These are phyloP conservation scores for Xestia c-nigrum DNA, from an alignment of 2,888 invertebrate genomes.

Conservation along the genomic window DNA sequence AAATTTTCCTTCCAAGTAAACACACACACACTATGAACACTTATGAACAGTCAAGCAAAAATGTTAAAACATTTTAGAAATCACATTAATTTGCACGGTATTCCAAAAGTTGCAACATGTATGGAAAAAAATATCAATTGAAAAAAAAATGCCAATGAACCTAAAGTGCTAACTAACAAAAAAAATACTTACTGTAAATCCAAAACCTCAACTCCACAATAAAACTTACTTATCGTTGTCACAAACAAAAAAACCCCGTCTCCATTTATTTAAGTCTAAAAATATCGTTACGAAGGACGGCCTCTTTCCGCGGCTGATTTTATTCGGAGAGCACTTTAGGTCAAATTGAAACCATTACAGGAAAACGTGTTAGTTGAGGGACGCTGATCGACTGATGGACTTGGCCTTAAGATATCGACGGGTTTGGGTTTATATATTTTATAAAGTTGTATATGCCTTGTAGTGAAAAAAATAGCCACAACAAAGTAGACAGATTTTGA, in stretches of 20 bases:
- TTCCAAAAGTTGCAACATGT: not conserved
- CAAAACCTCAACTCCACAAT: conserved; percentile 1
- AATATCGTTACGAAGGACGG: conserved; percentile 66
- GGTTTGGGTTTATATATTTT: conserved; percentile 45
- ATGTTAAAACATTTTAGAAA: not conserved
- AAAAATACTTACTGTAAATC: not conserved
- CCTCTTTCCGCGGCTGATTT: conserved; percentile 68
- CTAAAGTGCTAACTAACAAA: not conserved
- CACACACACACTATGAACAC: no score
- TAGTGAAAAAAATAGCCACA: not conserved
- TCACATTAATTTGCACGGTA: not conserved
- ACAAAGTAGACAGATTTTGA: not conserved
- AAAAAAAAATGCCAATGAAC: not conserved
- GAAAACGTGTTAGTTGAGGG: conserved; percentile 77
- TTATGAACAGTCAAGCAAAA: not conserved
- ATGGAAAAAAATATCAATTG: not conserved
- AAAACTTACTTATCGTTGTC: conserved; percentile 12
- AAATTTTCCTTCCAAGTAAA: not conserved
- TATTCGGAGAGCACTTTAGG: conserved; percentile 75
- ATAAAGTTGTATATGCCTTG: conserved; percentile 20
- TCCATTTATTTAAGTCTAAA: conserved; percentile 63
- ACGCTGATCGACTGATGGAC: conserved; percentile 71
- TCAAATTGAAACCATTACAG: conserved; percentile 81
- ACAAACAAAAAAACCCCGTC: conserved; percentile 42
- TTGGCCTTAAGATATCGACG: conserved; percentile 31